These are phyloP conservation scores for Nomada goodeniana DNA, from an alignment of 2,888 invertebrate species.

Conservation along the genomic window DNA sequence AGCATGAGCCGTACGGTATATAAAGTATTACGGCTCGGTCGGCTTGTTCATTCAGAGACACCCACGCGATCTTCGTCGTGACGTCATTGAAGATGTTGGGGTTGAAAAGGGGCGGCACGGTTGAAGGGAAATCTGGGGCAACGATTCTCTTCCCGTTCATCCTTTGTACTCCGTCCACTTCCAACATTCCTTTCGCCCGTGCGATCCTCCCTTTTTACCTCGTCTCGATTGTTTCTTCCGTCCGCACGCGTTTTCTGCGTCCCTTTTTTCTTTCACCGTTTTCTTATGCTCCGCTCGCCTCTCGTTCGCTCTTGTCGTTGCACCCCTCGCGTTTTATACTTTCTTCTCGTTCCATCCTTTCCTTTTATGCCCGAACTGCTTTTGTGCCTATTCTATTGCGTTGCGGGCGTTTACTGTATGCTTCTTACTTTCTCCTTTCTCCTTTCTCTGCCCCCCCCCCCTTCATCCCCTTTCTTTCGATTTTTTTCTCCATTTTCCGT, in stretches of 20 bases:
- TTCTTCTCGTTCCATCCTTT: too few relatives aligned
- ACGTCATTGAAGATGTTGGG: constrained; percentile 74
- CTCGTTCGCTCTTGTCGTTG: background rate
- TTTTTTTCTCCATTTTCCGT: background rate
- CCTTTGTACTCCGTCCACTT: background rate
- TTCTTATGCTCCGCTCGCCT: too few relatives aligned
- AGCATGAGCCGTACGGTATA: background rate
- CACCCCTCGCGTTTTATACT: background rate
- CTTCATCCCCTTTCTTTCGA: background rate
- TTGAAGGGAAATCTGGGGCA: constrained; percentile 39
- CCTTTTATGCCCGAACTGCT: too few relatives aligned
- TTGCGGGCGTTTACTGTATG: background rate
- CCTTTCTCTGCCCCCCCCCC: background rate
- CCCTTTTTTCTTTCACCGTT: background rate
- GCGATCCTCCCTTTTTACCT: background rate
- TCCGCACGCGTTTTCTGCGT: background rate
- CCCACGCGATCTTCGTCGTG: constrained; percentile 65
- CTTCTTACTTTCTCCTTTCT: background rate
- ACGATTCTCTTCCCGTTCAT: constrained; percentile 3
- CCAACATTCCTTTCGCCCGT: background rate
- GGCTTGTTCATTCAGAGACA: constrained; percentile 65
- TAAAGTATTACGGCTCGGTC: constrained; percentile 10
- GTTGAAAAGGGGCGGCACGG: constrained; percentile 23
- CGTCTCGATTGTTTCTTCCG: background rate
- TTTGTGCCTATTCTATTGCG: too few relatives aligned